Evolutionary conservation across 1,140 invertebrate genomes (phyloP), one percentile per base, ranked within the genome.

Genomic region (Leptestheria dahalacensis): DNA sequence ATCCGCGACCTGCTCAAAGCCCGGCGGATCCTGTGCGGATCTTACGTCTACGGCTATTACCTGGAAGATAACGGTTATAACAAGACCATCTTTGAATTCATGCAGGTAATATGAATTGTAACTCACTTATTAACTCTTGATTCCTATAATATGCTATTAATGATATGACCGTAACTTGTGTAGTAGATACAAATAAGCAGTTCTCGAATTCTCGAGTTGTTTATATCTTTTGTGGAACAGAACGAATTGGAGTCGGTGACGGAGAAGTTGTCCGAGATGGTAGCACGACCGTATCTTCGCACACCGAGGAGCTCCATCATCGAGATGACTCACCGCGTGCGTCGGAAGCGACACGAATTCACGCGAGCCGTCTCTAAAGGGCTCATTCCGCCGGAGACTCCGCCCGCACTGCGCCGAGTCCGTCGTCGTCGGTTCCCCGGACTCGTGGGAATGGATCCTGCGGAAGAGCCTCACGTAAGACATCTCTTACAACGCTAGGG

Each of bases 51-150:
- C 69, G 82, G 80, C 1, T 60, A 60, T 28, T 60, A 60, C 15
- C 66, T 84, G 18, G 77, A 76, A 65, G 80, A 81, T 64, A 79
- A 80, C 66, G 79, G 79, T 1, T 80, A 82, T 65, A 82, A 81
- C 65, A 80, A 80, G 68, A 77, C 77, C 57, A 82, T 83, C 41
- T 84, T 84, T 72, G 82, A 84, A 69, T 82, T 80, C 65, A 81
- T 84, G 79, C 81, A 82, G 76, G 80, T 82, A n/a, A n/a, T n/a
- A n/a, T n/a, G n/a, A n/a, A n/a, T n/a, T n/a, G n/a, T n/a, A n/a
- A n/a, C n/a, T n/a, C n/a, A n/a, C n/a, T n/a, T n/a, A n/a, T n/a
- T n/a, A n/a, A n/a, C n/a, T n/a, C n/a, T n/a, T n/a, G n/a, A n/a
- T n/a, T n/a, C n/a, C n/a, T n/a, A n/a, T n/a, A n/a, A n/a, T n/a